Evolutionary conservation across 2,797 vertebrate species (phyloP).

Genomic region (Okamejei kenojei): DNA sequence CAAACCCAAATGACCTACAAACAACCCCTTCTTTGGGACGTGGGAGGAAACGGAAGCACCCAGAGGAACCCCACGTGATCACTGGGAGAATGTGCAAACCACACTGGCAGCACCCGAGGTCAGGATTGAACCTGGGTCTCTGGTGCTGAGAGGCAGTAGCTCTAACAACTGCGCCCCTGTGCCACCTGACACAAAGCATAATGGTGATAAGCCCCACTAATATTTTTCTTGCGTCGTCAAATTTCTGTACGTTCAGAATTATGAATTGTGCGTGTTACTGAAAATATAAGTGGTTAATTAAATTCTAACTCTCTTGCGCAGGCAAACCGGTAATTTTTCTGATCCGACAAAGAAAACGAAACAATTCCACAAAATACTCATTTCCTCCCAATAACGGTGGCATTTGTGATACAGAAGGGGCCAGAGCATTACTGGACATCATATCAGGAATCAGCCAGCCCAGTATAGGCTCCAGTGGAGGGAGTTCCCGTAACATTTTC

Average conservation of each 20-base stretch:
- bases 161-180: too few relatives aligned
- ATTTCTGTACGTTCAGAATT: too few relatives aligned
- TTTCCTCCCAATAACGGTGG: conserved; percentile 20
- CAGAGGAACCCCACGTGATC: too few relatives aligned
- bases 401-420: neutral
- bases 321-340: neutral
- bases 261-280: neutral
- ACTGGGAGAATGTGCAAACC: too few relatives aligned
- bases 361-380: neutral
- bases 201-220: neutral
- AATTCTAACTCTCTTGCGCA: neutral
- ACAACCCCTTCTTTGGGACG: too few relatives aligned
- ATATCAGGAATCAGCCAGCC: conserved; percentile 10
- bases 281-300: neutral
- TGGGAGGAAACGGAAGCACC: too few relatives aligned
- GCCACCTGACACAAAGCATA: neutral
- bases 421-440: neutral
- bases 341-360: neutral
- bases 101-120: too few relatives aligned
- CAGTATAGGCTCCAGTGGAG: conserved; percentile 50
- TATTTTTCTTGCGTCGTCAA: neutral
- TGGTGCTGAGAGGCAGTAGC: too few relatives aligned
- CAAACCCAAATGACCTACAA: too few relatives aligned
- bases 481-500: conserved; percentile 60
- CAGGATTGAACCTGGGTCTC: too few relatives aligned